Conservation (phyloP, 2,797 vertebrate genomes). For the Chromis chromis region DNA sequence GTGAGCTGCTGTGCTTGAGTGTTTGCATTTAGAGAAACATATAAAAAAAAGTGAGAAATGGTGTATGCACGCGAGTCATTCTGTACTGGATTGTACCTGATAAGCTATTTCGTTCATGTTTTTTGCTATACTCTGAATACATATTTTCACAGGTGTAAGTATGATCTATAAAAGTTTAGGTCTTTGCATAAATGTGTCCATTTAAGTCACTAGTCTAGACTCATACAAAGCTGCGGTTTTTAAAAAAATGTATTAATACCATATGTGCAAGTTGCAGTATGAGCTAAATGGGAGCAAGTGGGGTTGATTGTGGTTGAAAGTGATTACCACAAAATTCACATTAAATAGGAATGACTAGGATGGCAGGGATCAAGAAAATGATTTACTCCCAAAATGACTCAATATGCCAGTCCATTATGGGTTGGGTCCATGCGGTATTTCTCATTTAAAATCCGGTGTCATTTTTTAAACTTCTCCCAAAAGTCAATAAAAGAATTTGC, state of each 20-base stretch:
- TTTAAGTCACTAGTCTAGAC: conserved; percentile 4
- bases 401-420: conserved; percentile 5
- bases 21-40: conserved; percentile 42
- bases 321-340: conserved; percentile 59
- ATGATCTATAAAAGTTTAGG: conserved; percentile 43
- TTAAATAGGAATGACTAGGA: conserved; percentile 58
- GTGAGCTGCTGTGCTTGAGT: conserved; percentile 50
- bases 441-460: not conserved
- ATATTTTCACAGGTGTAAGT: not conserved
- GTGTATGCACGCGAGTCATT: conserved; percentile 14
- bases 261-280: conserved; percentile 48
- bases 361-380: conserved; percentile 46
- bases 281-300: conserved; percentile 49
- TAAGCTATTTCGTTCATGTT: not conserved
- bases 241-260: conserved; percentile 51
- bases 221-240: conserved; percentile 35
- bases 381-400: conserved; percentile 40
- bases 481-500: conserved; percentile 25
- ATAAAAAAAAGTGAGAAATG: conserved; percentile 34
- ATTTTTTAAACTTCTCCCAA: not conserved
- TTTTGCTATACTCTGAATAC: not conserved
- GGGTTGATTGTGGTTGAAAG: conserved; percentile 69
- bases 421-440: not conserved
- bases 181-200: conserved; percentile 39
- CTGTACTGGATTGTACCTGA: not conserved